phyloP scores from a whole-genome alignment of 2,888 invertebrate genomes.

The Drosophila ochracea region DNA sequence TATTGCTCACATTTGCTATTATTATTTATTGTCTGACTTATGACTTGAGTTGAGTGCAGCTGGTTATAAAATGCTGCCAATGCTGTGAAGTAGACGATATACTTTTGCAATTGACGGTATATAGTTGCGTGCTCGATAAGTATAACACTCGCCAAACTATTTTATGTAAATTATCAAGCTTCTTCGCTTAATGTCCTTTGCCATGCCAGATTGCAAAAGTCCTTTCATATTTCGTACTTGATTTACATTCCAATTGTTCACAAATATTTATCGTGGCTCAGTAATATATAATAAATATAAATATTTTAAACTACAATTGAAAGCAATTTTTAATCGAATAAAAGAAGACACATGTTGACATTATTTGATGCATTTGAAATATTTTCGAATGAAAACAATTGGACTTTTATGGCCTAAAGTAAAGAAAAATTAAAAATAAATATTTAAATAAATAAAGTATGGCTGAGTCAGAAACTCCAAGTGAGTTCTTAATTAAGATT shows the following conservation, averaged over 20 bases:
- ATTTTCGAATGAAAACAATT: neutral
- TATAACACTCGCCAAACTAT: neutral
- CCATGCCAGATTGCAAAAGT: neutral
- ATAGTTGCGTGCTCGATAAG: neutral
- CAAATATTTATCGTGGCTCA: neutral
- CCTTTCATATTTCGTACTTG: neutral
- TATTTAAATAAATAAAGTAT: neutral
- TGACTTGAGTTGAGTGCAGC: conserved; percentile 45
- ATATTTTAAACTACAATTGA: neutral
- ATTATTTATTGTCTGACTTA: conserved; percentile 75
- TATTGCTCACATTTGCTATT: conserved; percentile 46
- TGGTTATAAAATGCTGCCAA: conserved; percentile 56
- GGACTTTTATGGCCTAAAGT: neutral
- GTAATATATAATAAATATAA: neutral
- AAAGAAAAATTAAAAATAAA: neutral
- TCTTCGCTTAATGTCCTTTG: neutral
- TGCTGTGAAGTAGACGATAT: neutral
- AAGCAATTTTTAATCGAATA: neutral
- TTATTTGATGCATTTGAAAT: neutral
- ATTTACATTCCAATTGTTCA: neutral
- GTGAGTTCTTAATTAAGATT: neutral
- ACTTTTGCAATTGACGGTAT: neutral
- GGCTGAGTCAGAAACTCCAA: neutral
- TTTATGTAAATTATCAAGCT: neutral
- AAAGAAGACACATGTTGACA: neutral